phyloP scores from a whole-genome alignment of 1,140 invertebrate genomes.

The Drosophila pruinosa region DNA sequence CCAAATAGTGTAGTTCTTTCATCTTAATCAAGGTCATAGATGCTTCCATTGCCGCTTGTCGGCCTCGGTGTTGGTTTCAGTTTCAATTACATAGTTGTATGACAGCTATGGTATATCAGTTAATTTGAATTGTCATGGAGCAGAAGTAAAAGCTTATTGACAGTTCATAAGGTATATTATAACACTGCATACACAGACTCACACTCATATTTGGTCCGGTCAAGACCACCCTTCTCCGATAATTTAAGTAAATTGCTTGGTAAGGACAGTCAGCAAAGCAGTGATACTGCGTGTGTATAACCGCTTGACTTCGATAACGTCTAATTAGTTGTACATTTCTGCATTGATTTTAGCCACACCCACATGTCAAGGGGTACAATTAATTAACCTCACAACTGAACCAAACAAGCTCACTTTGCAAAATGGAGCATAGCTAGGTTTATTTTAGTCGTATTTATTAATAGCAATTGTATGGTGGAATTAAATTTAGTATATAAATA shows the following conservation, averaged over 20 bases:
- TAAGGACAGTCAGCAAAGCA: slow-evolving; percentile 2
- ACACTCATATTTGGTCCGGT: neutral
- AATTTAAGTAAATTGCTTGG: slow-evolving; percentile 10
- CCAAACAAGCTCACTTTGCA: no score
- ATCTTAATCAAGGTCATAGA: neutral
- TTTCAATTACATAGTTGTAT: slow-evolving; percentile 22
- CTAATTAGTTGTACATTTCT: slow-evolving; percentile 3
- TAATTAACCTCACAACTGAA: neutral
- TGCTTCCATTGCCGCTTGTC: slow-evolving; percentile 29
- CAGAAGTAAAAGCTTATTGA: slow-evolving; percentile 37
- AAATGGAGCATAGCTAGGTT: no score
- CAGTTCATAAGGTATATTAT: slow-evolving; percentile 62
- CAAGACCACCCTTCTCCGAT: neutral
- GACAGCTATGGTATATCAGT: slow-evolving; percentile 26
- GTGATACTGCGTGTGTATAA: slow-evolving; percentile 3
- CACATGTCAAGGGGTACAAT: neutral
- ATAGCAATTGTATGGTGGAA: no score
- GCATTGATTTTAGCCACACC: neutral
- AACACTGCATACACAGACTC: slow-evolving; percentile 17
- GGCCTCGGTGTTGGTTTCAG: slow-evolving; percentile 21
- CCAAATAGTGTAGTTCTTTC: no score
- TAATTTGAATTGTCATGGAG: slow-evolving; percentile 48
- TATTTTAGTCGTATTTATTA: no score
- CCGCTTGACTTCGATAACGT: neutral
- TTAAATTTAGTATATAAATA: no score